A percentile compares a stretch with the other conserved stretches of the same genome.
phyloP scores from a whole-genome alignment of 2,797 vertebrate species.

The Chloroceryle inda region DNA sequence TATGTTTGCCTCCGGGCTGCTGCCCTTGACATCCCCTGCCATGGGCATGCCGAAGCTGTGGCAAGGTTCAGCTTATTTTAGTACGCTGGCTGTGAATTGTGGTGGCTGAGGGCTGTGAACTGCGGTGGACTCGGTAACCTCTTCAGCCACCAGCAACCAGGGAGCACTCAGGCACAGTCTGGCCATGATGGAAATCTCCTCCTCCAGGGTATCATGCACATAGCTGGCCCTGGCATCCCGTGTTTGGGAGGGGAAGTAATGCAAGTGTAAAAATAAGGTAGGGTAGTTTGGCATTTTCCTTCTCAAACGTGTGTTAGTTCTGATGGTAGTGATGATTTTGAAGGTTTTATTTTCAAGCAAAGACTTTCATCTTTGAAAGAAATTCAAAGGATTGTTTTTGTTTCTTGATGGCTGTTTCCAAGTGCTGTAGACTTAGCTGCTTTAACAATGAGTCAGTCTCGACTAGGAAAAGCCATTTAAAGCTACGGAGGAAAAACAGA shows the following conservation, averaged over 20 bases:
- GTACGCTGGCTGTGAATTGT: not conserved
- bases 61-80: not conserved
- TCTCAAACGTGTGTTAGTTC: not conserved
- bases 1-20: not conserved
- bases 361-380: not conserved
- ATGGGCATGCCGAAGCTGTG: fast-evolving
- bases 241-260: not conserved
- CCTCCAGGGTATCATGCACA: not conserved
- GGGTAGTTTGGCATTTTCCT: not conserved
- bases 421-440: not conserved
- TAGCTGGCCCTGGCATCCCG: fast-evolving
- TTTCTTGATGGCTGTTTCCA: constrained; percentile 34
- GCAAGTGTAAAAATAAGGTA: not conserved
- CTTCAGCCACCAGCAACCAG: not conserved
- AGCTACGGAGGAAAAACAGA: not conserved
- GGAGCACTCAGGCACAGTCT: not conserved
- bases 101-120: not conserved
- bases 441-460: constrained; percentile 36
- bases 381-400: not conserved
- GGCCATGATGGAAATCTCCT: not conserved
- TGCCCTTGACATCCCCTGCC: not conserved
- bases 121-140: not conserved
- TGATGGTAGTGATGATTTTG: not conserved
- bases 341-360: not conserved
- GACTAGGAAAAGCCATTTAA: constrained; percentile 31